Evolutionary conservation across 1,140 invertebrate species (phyloP), one percentile per base, ranked within the genome.

Genomic region (Leptinotarsa undecemlineata): DNA sequence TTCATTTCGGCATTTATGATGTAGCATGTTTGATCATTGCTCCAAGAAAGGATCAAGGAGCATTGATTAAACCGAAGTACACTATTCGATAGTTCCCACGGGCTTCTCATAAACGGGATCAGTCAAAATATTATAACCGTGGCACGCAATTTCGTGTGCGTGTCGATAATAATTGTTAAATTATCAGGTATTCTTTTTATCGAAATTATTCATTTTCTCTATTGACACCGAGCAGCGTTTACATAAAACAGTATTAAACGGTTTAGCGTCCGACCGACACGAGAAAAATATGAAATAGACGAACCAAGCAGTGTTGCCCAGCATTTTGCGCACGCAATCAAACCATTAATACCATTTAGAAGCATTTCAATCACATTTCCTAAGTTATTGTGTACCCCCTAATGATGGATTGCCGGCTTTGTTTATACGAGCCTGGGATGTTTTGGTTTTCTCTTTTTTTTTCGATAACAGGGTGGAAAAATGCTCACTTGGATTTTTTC

Each of bases 221-320:
- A 57, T 57, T 57, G 51, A 57, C 51, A 57, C 51, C 64, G 64
- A 26, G 23, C 17, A 74, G 72, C 51, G n/a, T 57, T 57, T 57
- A 57, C 51, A 17, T 57, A 17, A 57, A 57, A 57, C 51, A 57
- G n/a, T 14, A 57, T 19, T 19, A 19, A 57, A 57, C 51, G 51
- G 15, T 57, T 57, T 57, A 15, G 51, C n/a, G 51, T 57, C 15
- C 51, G 15, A 42, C 51, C 15, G n/a, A n/a, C 51, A 57, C 51
- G 3, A 19, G 51, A 57, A 57, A 57, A 57, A 57, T 57, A 57
- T 57, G 51, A 19, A 57, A 57, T 57, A 17, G 51, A 19, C n/a
- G 51, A 11, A 42, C 11, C 21, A 64, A 20, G 62, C 62, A 20
- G 62, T 64, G 62, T 20, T 64, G 62, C 23, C 23, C 4, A 64